Evolutionary conservation across 2,888 invertebrate genomes (phyloP).

Genomic region (Euphydryas editha): DNA sequence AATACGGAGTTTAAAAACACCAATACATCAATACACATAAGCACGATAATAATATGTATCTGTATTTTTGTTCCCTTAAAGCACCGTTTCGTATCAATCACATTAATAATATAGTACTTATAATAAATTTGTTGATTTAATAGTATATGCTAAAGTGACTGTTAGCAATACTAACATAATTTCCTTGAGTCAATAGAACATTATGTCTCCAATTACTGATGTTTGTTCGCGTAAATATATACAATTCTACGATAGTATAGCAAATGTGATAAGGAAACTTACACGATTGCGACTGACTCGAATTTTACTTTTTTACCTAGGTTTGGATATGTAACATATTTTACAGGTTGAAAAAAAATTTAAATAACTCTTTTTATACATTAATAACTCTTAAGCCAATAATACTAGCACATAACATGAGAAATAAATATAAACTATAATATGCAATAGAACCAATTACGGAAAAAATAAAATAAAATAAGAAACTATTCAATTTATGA

Average conservation of each 20-base stretch:
- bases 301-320: no score
- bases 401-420: no score
- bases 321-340: background rate
- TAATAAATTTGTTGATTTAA: slow-evolving; percentile 32
- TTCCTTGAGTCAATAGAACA: slow-evolving; percentile 43
- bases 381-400: no score
- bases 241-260: slow-evolving; percentile 35
- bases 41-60: background rate
- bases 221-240: slow-evolving; percentile 37
- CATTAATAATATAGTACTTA: slow-evolving; percentile 24
- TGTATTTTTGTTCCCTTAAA: background rate
- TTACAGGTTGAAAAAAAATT: no score
- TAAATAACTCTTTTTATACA: no score
- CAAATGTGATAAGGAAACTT: slow-evolving; percentile 11
- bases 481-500: no score
- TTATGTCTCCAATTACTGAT: slow-evolving; percentile 43
- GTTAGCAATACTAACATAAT: slow-evolving; percentile 46
- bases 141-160: slow-evolving; percentile 28
- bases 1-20: no score
- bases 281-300: slow-evolving; percentile 2
- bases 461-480: no score
- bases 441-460: no score
- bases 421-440: no score
- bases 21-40: no score
- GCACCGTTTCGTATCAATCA: background rate